Conservation (phyloP, 2,797 vertebrate species). For the Gallinago solitaria region DNA sequence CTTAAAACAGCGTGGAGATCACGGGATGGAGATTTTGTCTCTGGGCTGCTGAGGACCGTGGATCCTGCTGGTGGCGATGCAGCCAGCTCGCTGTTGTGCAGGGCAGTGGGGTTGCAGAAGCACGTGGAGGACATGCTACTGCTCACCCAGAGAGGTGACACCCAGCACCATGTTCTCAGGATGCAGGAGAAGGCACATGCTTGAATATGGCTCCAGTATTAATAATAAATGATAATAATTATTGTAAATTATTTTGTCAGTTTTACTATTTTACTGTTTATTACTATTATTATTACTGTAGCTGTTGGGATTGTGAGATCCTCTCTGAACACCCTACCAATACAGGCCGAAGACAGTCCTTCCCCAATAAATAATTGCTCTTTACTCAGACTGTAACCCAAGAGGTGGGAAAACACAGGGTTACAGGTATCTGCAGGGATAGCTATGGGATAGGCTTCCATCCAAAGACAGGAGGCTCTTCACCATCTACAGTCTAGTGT, state of each 20-base stretch:
- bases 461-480: neutral
- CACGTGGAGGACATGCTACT: accelerated
- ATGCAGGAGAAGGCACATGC: neutral
- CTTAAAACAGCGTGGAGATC: neutral
- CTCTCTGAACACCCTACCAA: neutral
- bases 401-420: neutral
- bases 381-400: neutral
- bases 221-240: neutral
- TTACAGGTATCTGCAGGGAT: neutral
- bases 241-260: neutral
- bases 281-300: neutral
- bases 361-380: neutral
- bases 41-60: neutral
- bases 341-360: neutral
- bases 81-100: neutral
- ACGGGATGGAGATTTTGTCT: neutral
- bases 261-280: neutral
- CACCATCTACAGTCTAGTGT: neutral
- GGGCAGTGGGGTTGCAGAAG: neutral
- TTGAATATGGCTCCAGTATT: neutral
- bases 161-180: neutral
- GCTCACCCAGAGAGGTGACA: neutral
- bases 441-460: neutral
- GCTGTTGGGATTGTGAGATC: neutral
- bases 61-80: neutral